Evolutionary conservation across 53 echinoderm and acorn worm species (phyloP), one percentile per base, ranked within the genome.

Genomic region (Stichopus horrens): DNA sequence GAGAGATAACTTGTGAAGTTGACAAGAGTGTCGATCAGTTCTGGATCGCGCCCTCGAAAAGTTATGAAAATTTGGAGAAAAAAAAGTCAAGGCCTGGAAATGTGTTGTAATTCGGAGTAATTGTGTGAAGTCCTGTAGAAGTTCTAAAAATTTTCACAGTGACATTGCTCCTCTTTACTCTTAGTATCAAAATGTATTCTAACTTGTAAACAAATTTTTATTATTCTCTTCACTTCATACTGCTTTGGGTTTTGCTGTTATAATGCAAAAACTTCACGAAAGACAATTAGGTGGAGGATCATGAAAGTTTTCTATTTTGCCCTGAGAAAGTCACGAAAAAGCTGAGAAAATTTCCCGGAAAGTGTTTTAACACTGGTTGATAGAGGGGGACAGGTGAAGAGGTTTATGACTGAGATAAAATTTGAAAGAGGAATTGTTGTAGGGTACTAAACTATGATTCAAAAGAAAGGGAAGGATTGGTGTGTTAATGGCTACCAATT

Each of bases 41-140:
- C 37, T 37, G 37, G 37, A 37, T 37, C 1, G 37, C 37, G 37
- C 37, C 37, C 37, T 37, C 2, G 37, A 37, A 37, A 37, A 37
- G 37, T 37, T 37, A 37, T 37, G 37, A 37, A 37, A 37, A 1
- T 37, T 37, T 21, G 10, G 22, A 77, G 13, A 13, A 2, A 13
- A 21, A 21, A 77, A 21, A 21, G n/a, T 51, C 77, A 13, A 21
- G 23, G 52, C 77, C 77, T 77, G 22, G 77, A 77, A 77, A 77
- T 16, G 20, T n/a, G 1, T 56, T 23, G 83, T 9, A 37, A 11
- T 14, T 37, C 37, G 2, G 37, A 37, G 37, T 1, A 37, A 37
- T 0, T 37, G 37, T 37, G 37, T 37, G 37, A 37, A 37, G 37
- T 37, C 2, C 37, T 37, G 37, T 0, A 37, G 2, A 37, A 37